phyloP scores from a whole-genome alignment of 2,888 invertebrate genomes.

The Conus canariensis region DNA sequence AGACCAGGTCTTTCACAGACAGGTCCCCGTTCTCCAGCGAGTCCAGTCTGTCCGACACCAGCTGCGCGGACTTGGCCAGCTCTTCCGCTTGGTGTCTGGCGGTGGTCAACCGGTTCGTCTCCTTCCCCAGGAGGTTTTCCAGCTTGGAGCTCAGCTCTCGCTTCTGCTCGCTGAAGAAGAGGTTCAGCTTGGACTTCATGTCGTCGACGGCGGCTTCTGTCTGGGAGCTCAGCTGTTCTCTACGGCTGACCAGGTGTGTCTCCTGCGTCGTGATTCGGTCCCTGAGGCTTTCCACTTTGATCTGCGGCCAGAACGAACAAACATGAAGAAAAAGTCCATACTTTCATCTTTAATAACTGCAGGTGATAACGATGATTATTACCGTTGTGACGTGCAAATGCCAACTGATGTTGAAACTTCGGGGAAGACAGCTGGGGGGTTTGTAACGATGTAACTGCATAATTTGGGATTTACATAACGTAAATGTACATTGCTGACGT shows the following conservation, averaged over 20 bases:
- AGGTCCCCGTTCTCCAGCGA: not conserved
- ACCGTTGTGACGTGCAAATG: too few relatives aligned
- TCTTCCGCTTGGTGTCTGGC: conserved; percentile 13
- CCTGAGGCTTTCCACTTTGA: conserved; percentile 34
- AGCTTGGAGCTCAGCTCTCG: conserved; percentile 30
- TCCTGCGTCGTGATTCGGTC: conserved; percentile 23
- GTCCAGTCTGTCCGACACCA: conserved; percentile 8
- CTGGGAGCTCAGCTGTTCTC: conserved; percentile 19
- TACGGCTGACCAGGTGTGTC: conserved; percentile 7
- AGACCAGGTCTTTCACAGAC: conserved; percentile 20
- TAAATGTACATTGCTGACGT: too few relatives aligned
- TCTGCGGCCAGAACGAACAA: not conserved
- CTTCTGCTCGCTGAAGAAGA: conserved; percentile 36
- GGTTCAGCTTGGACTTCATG: conserved; percentile 27
- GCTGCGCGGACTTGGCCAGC: not conserved
- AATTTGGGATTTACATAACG: too few relatives aligned
- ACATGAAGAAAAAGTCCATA: too few relatives aligned
- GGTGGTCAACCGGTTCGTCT: conserved; percentile 9
- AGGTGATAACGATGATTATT: too few relatives aligned
- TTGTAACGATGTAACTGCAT: too few relatives aligned
- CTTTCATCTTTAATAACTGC: too few relatives aligned
- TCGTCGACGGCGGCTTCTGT: conserved; percentile 29
- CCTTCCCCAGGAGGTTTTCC: conserved; percentile 21
- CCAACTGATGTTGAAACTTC: too few relatives aligned
- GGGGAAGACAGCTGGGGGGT: too few relatives aligned